Evolutionary conservation across 2,888 invertebrate genomes (phyloP).

Genomic region (Hylaea fasciaria): DNA sequence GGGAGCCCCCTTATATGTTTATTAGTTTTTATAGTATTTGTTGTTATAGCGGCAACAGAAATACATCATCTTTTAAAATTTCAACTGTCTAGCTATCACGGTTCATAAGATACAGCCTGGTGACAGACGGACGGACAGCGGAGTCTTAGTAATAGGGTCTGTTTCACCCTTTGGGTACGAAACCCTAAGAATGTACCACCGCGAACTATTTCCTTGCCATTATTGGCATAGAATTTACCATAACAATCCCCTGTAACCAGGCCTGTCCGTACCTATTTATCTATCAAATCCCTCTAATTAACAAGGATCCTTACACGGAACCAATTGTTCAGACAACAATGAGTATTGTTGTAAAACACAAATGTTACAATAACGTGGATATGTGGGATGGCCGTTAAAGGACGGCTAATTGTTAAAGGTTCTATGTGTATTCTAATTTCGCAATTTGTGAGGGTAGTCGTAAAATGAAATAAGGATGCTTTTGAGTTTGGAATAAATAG

Average conservation of each 20-base stretch:
- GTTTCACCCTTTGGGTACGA: too few species aligned
- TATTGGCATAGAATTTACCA: not conserved
- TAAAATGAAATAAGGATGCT: constrained; percentile 21
- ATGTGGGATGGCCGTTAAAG: constrained; percentile 31
- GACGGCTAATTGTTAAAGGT: constrained; percentile 31
- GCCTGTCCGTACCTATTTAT: constrained; percentile 33
- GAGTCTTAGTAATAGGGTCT: too few species aligned
- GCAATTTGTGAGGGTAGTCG: constrained; percentile 25
- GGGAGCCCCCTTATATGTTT: too few species aligned
- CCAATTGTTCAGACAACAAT: constrained; percentile 28
- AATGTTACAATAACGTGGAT: constrained; percentile 36
- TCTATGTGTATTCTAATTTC: constrained; percentile 26
- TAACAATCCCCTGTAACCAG: not conserved
- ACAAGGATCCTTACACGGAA: constrained; percentile 16
- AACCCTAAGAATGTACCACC: too few species aligned
- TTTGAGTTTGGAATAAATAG: constrained; percentile 9
- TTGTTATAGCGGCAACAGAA: too few species aligned
- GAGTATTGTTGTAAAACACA: constrained; percentile 39
- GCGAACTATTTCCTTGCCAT: too few species aligned
- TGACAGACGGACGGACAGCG: too few species aligned
- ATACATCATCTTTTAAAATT: too few species aligned
- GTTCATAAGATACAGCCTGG: too few species aligned
- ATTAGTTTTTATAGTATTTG: too few species aligned
- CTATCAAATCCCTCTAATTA: constrained; percentile 47
- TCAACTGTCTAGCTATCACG: too few species aligned